Base-by-base conservation (phyloP, 2,797 vertebrate species). In the Phyllotis vaccarum region DNA sequence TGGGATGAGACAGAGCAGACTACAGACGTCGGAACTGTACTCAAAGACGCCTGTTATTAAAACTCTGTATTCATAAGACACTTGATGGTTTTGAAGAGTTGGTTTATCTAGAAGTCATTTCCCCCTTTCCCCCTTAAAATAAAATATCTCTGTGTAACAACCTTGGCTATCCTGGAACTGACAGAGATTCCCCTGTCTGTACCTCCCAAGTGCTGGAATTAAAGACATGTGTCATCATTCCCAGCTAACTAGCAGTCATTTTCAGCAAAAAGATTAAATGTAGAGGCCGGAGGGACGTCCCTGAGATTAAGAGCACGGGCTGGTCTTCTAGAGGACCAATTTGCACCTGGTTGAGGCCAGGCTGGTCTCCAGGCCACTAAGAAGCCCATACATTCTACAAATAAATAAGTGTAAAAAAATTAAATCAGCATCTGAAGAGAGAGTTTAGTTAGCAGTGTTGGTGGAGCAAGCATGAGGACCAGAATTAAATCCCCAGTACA, bases 231-330 rank as follows among this genome's bases (percentile, higher is more conserved):
- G n/a, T n/a, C n/a, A 21, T 5, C 68, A 70, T 4, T 17, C n/a
- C 68, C 10, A 9, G 9, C 68, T 90, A 79, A 21, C 34, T 54
- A 86, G 27, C 58, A 40, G 17, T 86, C 5, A 52, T 83, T 75
- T 83, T 93, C 52, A 86, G 91, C 85, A 22, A 94, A 81, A 96
- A 87, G 29, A 49, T 90, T 56, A 56, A 46, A 82, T 56, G 58
- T 6, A 22, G 3, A 43, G 12, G 43, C 31, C 49, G 43, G 21
- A 66, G 43, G 12, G 27, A 66, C 68, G 82, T 19, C 43, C 64
- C 43, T 6, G 43, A 4, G 3, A 43, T 21, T 66, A 66, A 34
- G 43, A 83, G 19, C 40, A 34, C 10, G 19, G 40, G 29, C 31
- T 85, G 43, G 19, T 85, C 43, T 66, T 66, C 43, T 68, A 34